These are phyloP conservation scores for Phrixothrix hirtus DNA, from an alignment of 2,888 invertebrate genomes.

Conservation along the genomic window DNA sequence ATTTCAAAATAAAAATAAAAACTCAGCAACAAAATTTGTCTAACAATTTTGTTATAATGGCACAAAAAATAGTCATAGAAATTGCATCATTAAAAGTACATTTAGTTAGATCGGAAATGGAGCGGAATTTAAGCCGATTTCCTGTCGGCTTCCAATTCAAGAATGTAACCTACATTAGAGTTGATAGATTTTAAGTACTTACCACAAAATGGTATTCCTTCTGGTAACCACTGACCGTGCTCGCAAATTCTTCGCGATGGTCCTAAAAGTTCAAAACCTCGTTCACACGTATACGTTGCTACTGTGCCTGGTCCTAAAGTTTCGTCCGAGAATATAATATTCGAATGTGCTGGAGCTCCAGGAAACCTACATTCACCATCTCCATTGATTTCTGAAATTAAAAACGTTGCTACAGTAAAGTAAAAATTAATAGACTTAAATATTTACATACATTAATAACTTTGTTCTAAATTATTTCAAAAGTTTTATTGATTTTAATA, in stretches of 20 bases:
- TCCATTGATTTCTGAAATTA: constrained; percentile 18
- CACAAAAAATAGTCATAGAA: constrained; percentile 8
- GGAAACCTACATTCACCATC: constrained; percentile 75
- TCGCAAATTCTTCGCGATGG: constrained; percentile 79
- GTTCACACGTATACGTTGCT: constrained; percentile 83
- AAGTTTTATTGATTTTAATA: no score
- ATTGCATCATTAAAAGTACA: constrained; percentile 29
- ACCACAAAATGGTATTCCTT: constrained; percentile 95
- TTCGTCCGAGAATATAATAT: constrained; percentile 75
- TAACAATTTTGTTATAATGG: no score
- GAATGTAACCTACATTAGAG: constrained; percentile 7
- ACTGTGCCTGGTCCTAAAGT: constrained; percentile 65
- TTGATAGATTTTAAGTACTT: no score
- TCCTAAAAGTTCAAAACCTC: constrained; percentile 89
- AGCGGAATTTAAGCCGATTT: constrained; percentile 21
- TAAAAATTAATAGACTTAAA: no score
- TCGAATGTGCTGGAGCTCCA: constrained; percentile 87
- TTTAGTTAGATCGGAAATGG: constrained; percentile 24
- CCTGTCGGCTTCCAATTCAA: no score
- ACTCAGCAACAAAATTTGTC: no score
- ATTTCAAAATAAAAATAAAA: no score
- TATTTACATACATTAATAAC: no score
- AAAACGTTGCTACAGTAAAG: no score
- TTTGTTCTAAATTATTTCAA: no score
- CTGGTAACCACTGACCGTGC: constrained; percentile 77